A percentile compares a stretch with the other conserved stretches of the same genome.
phyloP scores from a whole-genome alignment of 1,140 invertebrate genomes.

The Pseudomyrmex gracilis region DNA sequence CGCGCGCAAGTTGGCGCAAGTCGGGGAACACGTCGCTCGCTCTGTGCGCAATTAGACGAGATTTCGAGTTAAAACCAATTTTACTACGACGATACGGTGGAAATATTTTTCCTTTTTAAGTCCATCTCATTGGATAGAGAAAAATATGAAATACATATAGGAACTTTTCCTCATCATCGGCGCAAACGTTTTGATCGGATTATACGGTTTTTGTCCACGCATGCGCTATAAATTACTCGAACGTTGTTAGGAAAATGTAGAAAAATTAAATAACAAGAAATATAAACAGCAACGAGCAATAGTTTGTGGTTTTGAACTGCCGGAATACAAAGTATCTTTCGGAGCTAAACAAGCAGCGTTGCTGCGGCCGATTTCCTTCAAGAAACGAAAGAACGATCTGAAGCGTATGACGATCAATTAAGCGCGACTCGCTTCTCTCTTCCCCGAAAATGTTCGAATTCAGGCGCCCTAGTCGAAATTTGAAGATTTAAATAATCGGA shows the following conservation, averaged over 20 bases:
- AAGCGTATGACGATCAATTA: conserved; percentile 55
- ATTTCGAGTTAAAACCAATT: conserved; percentile 25
- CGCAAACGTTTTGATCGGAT: too few relatives aligned
- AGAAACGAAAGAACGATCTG: conserved; percentile 16
- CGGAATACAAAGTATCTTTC: conserved; percentile 20
- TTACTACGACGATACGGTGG: too few relatives aligned
- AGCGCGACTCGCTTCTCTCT: conserved; percentile 60
- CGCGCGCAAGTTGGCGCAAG: neutral
- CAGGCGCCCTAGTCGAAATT: conserved; percentile 19
- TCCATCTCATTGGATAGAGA: too few relatives aligned
- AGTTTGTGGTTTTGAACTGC: neutral
- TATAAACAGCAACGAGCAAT: too few relatives aligned
- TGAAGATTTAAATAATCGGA: conserved; percentile 32
- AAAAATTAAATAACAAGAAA: neutral
- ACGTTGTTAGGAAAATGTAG: neutral
- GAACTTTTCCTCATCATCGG: too few relatives aligned
- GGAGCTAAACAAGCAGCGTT: neutral
- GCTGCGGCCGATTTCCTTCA: conserved; percentile 13
- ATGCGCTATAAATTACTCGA: too few relatives aligned
- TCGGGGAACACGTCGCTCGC: neutral
- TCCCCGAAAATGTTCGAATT: conserved; percentile 69
- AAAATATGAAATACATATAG: too few relatives aligned
- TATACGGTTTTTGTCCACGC: too few relatives aligned
- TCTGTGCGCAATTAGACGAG: neutral
- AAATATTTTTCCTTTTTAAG: too few relatives aligned